Base-by-base conservation (phyloP, 2,888 invertebrate genomes). In the Empis livida region DNA sequence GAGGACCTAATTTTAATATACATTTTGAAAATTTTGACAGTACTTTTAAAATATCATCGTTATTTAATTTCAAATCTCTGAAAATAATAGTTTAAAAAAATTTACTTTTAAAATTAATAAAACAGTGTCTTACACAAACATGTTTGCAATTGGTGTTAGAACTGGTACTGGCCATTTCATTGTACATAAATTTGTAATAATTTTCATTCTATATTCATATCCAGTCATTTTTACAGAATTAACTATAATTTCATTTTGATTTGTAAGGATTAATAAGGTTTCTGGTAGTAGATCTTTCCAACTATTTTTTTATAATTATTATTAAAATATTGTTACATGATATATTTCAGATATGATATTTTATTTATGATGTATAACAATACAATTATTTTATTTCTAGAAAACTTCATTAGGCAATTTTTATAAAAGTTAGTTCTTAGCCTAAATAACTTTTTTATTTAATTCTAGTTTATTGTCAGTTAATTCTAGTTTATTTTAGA, bases 201-300 rank as follows among this genome's bases (percentile, higher is more conserved):
- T 68, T 44, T 66, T 64, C 13, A 71, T 67, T 58, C 78, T 76
- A 53, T 74, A 79, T 53, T 79, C 76, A 10, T 53, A 52, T 2
- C 80, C 81, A 35, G 71, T 64, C 56, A 78, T 71, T 52, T 72
- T 67, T 2, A 70, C 57, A 3, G 73, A 75, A 57, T 75, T 73
- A 38, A 74, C 68, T 49, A 65, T 67, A 3, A 82, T 61, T 32
- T 62, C 61, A 30, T 74, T 71, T 50, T 71, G 70, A 43, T 68
- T 67, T 10, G 69, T 63, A 11, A 82, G 53, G 4, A 75, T 64
- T 53, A 71, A 70, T 30, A 81, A 51, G 3, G 76, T 56, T 47
- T 75, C 73, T 9, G 81, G 81, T 32, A 82, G 53, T 37, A 81
- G 56, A 54, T 80, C 79, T 58, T 78, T 80, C 80, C 81, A 82